Evolutionary conservation across 2,888 invertebrate species (phyloP).

Genomic region (Therioaphis trifolii): DNA sequence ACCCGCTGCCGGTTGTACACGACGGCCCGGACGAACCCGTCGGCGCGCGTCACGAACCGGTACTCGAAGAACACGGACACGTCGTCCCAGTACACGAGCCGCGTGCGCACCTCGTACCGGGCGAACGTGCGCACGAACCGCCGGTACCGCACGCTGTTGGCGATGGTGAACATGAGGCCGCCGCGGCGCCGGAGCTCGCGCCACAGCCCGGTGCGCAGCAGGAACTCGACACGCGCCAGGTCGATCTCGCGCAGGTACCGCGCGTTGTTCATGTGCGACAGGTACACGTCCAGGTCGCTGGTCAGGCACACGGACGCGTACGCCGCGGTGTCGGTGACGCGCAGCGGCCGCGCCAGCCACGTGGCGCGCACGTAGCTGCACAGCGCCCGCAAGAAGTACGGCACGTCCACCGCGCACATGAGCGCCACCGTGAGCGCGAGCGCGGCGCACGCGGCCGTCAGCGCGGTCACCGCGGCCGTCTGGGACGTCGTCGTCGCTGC

Average conservation of each 20-base stretch:
- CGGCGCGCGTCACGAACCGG: conserved; percentile 78
- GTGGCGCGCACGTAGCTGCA: conserved; percentile 76
- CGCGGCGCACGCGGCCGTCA: conserved; percentile 17
- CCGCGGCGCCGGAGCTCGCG: conserved; percentile 79
- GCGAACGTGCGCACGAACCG: conserved; percentile 81
- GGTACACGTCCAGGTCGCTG: conserved; percentile 84
- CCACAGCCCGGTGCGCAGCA: conserved; percentile 81
- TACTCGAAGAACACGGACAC: conserved; percentile 86
- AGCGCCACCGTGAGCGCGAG: conserved; percentile 66
- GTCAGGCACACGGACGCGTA: conserved; percentile 81
- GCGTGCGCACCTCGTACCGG: conserved; percentile 78
- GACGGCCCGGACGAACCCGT: conserved; percentile 76
- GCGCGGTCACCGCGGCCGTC: neutral
- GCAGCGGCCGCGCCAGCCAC: conserved; percentile 74
- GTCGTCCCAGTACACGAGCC: conserved; percentile 89
- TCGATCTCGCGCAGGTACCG: conserved; percentile 88
- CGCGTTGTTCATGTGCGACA: conserved; percentile 93
- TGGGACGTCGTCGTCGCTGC: neutral
- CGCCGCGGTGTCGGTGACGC: conserved; percentile 76
- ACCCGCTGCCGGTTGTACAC: conserved; percentile 69
- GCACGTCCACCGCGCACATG: conserved; percentile 74
- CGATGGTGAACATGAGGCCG: conserved; percentile 81
- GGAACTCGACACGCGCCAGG: conserved; percentile 87
- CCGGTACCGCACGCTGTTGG: conserved; percentile 84
- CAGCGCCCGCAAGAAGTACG: conserved; percentile 79